Evolutionary conservation across 2,888 invertebrate genomes (phyloP), one percentile per base, ranked within the genome.

Genomic region (Lasioglossum calceatum): DNA sequence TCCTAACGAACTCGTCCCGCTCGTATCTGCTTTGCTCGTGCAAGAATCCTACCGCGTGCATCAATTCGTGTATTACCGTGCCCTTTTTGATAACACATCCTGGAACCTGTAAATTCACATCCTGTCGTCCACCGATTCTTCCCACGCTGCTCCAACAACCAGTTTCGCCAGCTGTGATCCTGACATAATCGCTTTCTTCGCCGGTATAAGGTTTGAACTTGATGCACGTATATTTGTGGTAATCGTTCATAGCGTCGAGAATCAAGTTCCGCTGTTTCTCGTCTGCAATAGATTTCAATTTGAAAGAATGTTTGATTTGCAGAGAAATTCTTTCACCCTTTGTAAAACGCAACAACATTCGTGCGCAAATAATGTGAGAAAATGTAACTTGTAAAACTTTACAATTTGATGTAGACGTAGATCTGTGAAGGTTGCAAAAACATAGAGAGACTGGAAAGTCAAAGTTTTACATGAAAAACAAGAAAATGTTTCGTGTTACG

Each of bases 81-180:
- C 98, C 98, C 86, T 97, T 96, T 93, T 97, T 97, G 0, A 96
- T 95, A 0, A 97, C 96, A 93, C 98, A 98, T 14, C 97, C 97
- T 0, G 98, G 98, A 0, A 96, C 95, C 94, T 98, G 98, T 8
- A 98, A 96, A 95, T 98, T 98, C 10, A 98, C 96, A 89, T 97
- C 97, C 93, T 97, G 97, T n/a, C 96, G 92, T 2, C 96, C 96
- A 92, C 98, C 97, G 44, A 97, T 96, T 47, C 96, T 96, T 0
- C 98, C 98, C 0, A 98, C 97, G 83, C 97, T 97, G 5, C 98
- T 98, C 98, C 98, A 98, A 93, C 98, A 98, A 2, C 98, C 98
- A 0, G 97, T 97, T 84, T 96, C 96, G n/a, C 96, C 96, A 89
- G 96, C 97, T 67, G 96, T 96, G 87, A 98, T 97, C 14, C 96